Percentiles rank a stretch among this genome's conserved stretches.
Conservation (phyloP, 2,888 invertebrate genomes). For the Drosophila percnosoma region DNA sequence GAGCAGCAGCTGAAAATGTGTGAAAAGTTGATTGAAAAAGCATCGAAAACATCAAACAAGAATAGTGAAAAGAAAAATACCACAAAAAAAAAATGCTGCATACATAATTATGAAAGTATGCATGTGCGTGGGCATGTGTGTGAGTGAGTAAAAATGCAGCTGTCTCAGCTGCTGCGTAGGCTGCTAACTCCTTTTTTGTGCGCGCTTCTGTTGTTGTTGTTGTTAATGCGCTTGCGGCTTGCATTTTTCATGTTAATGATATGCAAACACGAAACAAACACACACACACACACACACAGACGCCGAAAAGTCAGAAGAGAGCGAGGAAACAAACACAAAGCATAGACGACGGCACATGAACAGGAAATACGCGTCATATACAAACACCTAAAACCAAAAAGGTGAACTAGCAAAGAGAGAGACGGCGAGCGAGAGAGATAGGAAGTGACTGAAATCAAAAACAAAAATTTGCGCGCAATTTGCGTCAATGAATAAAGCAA, state of each 20-base stretch:
- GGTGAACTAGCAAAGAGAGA: neutral
- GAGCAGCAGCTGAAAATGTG: constrained; percentile 49
- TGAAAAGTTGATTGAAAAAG: constrained; percentile 65
- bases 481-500: constrained; percentile 66
- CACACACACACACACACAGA: constrained; percentile 32
- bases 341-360: constrained; percentile 9
- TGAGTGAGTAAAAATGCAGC: constrained; percentile 31
- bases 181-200: constrained; percentile 59
- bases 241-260: constrained; percentile 71
- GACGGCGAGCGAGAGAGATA: constrained; percentile 27
- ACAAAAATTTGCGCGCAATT: constrained; percentile 74
- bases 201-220: neutral
- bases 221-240: constrained; percentile 44
- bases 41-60: constrained; percentile 67
- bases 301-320: constrained; percentile 56
- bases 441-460: constrained; percentile 60
- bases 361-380: constrained; percentile 64
- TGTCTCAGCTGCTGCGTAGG: constrained; percentile 61
- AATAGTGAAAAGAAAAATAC: constrained; percentile 22
- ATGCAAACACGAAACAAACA: constrained; percentile 66
- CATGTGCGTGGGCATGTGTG: constrained; percentile 47
- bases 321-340: constrained; percentile 19
- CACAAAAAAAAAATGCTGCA: constrained; percentile 31
- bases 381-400: constrained; percentile 22
- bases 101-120: constrained; percentile 54